Evolutionary conservation across 2,888 invertebrate species (phyloP), one percentile per base, ranked within the genome.

Genomic region (Cordylochernes scorpioides): DNA sequence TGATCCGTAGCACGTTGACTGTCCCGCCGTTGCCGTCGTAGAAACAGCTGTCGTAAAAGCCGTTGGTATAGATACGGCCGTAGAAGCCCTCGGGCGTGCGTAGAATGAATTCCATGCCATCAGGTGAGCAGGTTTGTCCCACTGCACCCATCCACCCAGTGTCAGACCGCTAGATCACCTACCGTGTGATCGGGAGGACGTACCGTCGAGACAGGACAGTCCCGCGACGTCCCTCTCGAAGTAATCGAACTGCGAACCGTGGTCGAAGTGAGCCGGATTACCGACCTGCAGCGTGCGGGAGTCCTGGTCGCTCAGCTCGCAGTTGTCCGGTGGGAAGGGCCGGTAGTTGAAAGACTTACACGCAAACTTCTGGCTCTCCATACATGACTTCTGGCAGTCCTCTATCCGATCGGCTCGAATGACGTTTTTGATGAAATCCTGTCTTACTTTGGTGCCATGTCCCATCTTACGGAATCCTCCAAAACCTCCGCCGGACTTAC

Each of bases 21-120:
- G 69, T 71, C 7, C 75, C 78, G 5, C 82, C 82, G 45, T 75
- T 78, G 7, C 82, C 82, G 32, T 80, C 65, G 62, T 77, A 77
- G 61, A 78, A 82, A 48, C 82, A 84, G 18, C 69, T 59, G 48
- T 82, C 80, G 49, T 82, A 84, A 53, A 70, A 80, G 2, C 80
- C 80, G 46, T 82, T 77, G 0, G 80, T 75, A 52, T 82, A 84
- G 52, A 84, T 80, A 29, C 82, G 60, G 3, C 82, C 82, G 41
- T 71, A 66, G 52, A 82, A 84, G 7, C 73, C 74, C 60, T 80
- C 80, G 1, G 77, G 75, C 1, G 80, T 72, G 35, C 72, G 62
- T 29, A 84, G 58, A 1, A 77, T 78, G 48, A 84, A 82, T 50
- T 80, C 80, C 80, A 84, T 84, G 2, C 80, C 82, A 49, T 82